Percentiles rank a stretch among this genome's conserved stretches.
Conservation (phyloP, 2,797 vertebrate species). For the Coranthus polyacanthus region DNA sequence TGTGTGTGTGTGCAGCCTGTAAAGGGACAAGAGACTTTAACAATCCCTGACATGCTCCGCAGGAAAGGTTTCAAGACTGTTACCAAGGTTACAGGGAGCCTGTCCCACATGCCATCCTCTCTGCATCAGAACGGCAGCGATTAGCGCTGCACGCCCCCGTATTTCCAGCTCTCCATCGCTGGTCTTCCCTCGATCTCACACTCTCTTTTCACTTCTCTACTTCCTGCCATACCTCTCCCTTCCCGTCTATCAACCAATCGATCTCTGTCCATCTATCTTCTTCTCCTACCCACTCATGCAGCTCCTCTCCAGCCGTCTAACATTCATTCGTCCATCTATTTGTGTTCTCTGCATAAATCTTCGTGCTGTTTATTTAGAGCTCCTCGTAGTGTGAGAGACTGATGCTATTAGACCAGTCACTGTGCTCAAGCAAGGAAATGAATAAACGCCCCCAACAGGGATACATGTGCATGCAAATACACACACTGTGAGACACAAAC, state of each 20-base stretch:
- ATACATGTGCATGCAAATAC: slow-evolving; percentile 33
- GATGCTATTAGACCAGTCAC: slow-evolving; percentile 62
- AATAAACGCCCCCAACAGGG: slow-evolving; percentile 33
- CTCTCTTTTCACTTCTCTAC: slow-evolving; percentile 32
- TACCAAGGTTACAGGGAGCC: slow-evolving; percentile 89
- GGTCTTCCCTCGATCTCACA: slow-evolving; percentile 29
- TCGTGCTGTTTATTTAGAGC: slow-evolving; percentile 56
- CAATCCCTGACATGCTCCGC: slow-evolving; percentile 84
- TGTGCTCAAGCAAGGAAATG: slow-evolving; percentile 55
- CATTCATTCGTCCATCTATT: slow-evolving; percentile 21
- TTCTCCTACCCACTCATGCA: neutral
- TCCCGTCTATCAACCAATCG: slow-evolving; percentile 49
- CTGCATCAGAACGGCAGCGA: slow-evolving; percentile 84
- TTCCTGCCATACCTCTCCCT: slow-evolving; percentile 49
- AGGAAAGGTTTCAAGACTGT: slow-evolving; percentile 83
- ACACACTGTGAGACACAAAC: slow-evolving; percentile 18
- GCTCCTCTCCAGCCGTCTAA: slow-evolving; percentile 22
- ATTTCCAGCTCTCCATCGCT: slow-evolving; percentile 19
- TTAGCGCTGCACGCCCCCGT: slow-evolving; percentile 79
- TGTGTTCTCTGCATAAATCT: slow-evolving; percentile 44
- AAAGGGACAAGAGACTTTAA: slow-evolving; percentile 79
- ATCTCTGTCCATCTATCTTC: slow-evolving; percentile 36
- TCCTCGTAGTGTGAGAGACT: slow-evolving; percentile 14
- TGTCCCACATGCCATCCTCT: slow-evolving; percentile 85
- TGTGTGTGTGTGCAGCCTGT: slow-evolving; percentile 66